Percentiles rank a stretch among this genome's conserved stretches.
Conservation (phyloP, 2,113 vertebrate species). For the Chaetodon trifascialis region DNA sequence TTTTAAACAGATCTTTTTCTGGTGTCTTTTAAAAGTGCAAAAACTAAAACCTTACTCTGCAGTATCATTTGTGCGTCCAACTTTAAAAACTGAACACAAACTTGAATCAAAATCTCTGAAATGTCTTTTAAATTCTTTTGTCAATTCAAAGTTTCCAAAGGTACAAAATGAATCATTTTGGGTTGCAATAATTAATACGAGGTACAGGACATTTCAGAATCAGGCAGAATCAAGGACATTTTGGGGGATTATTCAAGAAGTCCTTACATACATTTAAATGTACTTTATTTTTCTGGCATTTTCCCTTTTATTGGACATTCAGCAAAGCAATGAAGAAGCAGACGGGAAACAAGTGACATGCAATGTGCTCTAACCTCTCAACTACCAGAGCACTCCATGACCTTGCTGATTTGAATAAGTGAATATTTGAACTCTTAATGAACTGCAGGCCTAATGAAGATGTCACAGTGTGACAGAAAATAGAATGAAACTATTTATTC, state of each 20-base stretch:
- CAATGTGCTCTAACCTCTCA: not conserved
- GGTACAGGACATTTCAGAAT: not conserved
- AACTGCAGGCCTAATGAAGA: not conserved
- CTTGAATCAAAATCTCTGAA: not conserved
- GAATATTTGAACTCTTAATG: not conserved
- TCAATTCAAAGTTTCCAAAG: not conserved
- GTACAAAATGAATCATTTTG: not conserved
- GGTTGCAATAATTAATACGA: not conserved
- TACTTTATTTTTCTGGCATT: not conserved
- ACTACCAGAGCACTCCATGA: not conserved
- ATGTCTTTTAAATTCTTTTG: not conserved
- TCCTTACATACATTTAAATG: not conserved
- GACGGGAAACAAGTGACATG: not conserved
- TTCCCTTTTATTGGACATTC: not conserved
- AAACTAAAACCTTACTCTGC: no score
- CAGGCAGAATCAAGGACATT: no score
- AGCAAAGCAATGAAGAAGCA: no score
- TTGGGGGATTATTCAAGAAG: not conserved
- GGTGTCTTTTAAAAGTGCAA: no score
- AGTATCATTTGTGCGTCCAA: no score
- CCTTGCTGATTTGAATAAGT: not conserved
- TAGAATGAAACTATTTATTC: not conserved
- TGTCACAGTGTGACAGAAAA: not conserved
- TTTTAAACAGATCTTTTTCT: no score
- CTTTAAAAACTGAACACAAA: not conserved